A percentile compares a stretch with the other conserved stretches of the same genome.
Conservation (phyloP, 2,888 invertebrate genomes). For the Oxystoma pomonae region DNA sequence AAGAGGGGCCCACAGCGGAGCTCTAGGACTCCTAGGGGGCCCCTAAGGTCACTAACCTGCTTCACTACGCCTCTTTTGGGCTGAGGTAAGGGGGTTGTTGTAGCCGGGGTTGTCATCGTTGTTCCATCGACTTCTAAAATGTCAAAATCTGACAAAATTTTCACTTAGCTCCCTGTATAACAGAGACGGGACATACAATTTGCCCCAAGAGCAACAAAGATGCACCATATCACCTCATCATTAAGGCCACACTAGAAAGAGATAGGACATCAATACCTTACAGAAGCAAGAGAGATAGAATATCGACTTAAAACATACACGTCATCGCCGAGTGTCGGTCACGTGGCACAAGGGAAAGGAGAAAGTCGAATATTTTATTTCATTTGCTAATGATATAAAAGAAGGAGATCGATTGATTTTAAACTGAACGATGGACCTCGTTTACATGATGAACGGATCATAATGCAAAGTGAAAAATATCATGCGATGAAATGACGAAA, state of each 20-base stretch:
- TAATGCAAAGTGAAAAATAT: too few species aligned
- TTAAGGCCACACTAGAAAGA: too few species aligned
- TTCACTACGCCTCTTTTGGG: slow-evolving; percentile 57
- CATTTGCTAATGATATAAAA: too few species aligned
- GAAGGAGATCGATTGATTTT: too few species aligned
- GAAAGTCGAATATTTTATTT: slow-evolving; percentile 2
- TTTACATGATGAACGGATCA: too few species aligned
- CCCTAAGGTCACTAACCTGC: slow-evolving; percentile 49
- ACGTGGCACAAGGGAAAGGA: slow-evolving; percentile 17
- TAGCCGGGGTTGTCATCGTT: slow-evolving; percentile 46
- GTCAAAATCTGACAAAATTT: slow-evolving; percentile 11
- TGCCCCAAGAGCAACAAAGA: not conserved
- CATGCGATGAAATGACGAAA: too few species aligned
- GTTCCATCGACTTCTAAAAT: slow-evolving; percentile 47
- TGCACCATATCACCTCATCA: too few species aligned
- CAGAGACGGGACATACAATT: not conserved
- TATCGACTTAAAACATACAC: slow-evolving; percentile 6
- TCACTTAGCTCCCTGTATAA: not conserved
- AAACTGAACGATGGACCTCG: too few species aligned
- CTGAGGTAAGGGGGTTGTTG: slow-evolving; percentile 41
- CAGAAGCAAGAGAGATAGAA: not conserved
- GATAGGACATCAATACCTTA: not conserved
- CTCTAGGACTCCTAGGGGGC: not conserved
- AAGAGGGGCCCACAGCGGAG: not conserved
- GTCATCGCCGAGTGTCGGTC: slow-evolving; percentile 12